Conservation (phyloP, 1,140 invertebrate genomes). For the Megathymus violae region DNA sequence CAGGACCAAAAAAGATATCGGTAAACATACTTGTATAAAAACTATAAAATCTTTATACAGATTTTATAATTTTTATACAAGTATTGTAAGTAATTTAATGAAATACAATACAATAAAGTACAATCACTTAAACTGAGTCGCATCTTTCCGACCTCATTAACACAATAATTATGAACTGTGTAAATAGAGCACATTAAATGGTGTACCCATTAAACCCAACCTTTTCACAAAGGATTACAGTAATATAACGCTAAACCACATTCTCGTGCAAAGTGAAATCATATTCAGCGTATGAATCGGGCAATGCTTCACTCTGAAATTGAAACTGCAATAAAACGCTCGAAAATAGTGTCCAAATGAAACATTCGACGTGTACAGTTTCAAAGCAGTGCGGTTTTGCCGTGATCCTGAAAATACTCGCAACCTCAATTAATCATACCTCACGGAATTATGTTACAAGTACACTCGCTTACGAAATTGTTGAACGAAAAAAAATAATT, state of each 20-base stretch:
- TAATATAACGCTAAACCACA: neutral
- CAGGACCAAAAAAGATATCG: too few species aligned
- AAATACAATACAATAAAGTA: too few species aligned
- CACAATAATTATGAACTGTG: too few species aligned
- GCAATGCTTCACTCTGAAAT: constrained; percentile 10
- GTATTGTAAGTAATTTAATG: too few species aligned
- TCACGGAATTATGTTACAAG: constrained; percentile 17
- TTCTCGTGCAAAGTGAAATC: neutral
- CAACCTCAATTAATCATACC: constrained; percentile 24
- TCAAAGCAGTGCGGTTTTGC: constrained; percentile 13
- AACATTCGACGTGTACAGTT: constrained; percentile 21
- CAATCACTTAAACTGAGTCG: too few species aligned
- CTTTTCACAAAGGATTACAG: neutral
- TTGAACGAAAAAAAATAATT: neutral
- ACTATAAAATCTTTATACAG: too few species aligned
- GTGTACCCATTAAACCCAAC: too few species aligned
- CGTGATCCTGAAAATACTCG: constrained; percentile 1
- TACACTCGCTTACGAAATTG: constrained; percentile 13
- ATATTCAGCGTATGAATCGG: neutral
- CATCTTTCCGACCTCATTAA: too few species aligned
- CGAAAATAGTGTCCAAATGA: constrained; percentile 14
- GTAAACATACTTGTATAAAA: too few species aligned
- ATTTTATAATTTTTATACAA: too few species aligned
- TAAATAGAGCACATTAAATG: too few species aligned
- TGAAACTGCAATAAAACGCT: constrained; percentile 18